Evolutionary conservation across 2,888 invertebrate species (phyloP).

Genomic region (Actias luna): DNA sequence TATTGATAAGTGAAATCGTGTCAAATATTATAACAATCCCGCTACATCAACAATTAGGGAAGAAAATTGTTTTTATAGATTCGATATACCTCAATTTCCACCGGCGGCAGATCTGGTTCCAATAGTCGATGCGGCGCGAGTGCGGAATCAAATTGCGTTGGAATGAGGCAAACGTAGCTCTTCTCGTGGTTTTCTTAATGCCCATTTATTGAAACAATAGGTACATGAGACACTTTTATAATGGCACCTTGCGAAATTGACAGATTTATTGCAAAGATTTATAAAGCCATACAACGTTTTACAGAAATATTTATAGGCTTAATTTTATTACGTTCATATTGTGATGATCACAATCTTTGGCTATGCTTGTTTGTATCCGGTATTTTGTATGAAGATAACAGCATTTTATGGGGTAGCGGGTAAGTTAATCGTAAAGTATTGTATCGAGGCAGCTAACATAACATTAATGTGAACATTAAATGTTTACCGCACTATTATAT

Average conservation of each 20-base stretch:
- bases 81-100: constrained; percentile 77
- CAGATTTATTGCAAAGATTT: constrained; percentile 10
- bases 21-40: constrained; percentile 58
- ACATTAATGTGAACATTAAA: constrained; percentile 10
- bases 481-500: constrained; percentile 9
- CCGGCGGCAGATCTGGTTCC: constrained; percentile 61
- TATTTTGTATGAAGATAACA: neutral
- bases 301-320: too few relatives aligned
- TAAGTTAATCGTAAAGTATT: constrained; percentile 9
- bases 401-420: neutral
- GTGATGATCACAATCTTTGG: too few relatives aligned
- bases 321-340: too few relatives aligned
- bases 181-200: constrained; percentile 51
- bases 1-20: constrained; percentile 48
- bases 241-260: neutral
- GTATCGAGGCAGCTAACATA: constrained; percentile 8
- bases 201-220: constrained; percentile 48
- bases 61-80: constrained; percentile 78
- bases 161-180: constrained; percentile 47
- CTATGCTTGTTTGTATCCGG: neutral
- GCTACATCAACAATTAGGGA: constrained; percentile 63
- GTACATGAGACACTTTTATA: constrained; percentile 20
- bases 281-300: neutral
- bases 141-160: constrained; percentile 65
- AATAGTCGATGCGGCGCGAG: constrained; percentile 54